Evolutionary conservation across 2,113 vertebrate genomes (phyloP).

Genomic region (Lathamus discolor): DNA sequence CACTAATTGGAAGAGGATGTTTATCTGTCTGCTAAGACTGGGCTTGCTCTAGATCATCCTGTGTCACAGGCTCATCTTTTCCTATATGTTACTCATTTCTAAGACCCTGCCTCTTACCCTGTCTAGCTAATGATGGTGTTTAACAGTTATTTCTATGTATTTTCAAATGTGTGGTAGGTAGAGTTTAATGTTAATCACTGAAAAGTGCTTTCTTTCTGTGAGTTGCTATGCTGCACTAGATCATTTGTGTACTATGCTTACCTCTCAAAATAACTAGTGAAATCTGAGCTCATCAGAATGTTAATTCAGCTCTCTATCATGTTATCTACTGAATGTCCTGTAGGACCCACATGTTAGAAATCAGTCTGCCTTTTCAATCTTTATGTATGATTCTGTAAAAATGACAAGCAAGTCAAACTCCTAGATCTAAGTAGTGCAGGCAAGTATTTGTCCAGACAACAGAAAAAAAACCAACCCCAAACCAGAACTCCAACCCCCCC

Average conservation of each 20-base stretch:
- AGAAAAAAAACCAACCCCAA: not conserved
- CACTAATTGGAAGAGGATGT: not conserved
- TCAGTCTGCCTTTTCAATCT: not conserved
- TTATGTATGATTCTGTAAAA: not conserved
- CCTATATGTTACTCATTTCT: not conserved
- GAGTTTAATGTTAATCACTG: not conserved
- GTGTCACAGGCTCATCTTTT: not conserved
- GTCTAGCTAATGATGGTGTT: not conserved
- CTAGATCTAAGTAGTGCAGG: not conserved
- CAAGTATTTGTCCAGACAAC: not conserved
- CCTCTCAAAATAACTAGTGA: not conserved
- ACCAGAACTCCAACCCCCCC: too few relatives aligned
- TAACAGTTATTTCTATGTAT: not conserved
- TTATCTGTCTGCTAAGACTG: not conserved
- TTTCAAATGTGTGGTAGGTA: not conserved
- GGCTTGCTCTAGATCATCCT: not conserved
- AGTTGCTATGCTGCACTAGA: not conserved
- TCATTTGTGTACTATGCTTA: not conserved
- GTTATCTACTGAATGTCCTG: not conserved
- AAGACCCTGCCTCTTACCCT: not conserved
- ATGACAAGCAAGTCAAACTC: not conserved
- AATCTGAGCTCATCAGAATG: not conserved
- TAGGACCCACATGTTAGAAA: not conserved
- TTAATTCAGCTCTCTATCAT: not conserved
- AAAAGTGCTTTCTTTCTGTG: not conserved